Evolutionary conservation across 1,140 invertebrate species (phyloP), one percentile per base, ranked within the genome.

Genomic region (Drosophila truncata): DNA sequence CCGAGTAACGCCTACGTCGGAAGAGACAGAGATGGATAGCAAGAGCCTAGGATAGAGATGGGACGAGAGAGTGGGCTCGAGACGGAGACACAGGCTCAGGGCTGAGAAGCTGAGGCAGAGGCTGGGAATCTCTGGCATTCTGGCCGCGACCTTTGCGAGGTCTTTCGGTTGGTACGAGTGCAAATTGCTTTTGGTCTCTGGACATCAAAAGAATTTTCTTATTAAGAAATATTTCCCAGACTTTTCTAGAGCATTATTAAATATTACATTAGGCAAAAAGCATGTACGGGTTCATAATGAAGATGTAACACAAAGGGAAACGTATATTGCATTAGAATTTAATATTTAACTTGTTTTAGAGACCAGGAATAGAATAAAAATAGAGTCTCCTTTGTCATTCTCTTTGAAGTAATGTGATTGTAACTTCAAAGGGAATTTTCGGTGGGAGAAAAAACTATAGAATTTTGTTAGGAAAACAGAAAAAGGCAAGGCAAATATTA

Each of bases 181-280:
- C 58, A 85, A 85, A 79, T 75, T 79, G 64, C 71, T 69, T 63
- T 75, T 62, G 59, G 59, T 75, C 64, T 61, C 64, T 55, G 79
- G 74, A 74, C 82, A 86, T 86, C 78, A 86, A 86, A 77, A 69
- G 78, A 86, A 86, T 86, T 82, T 79, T 50, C 52, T 65, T 58
- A 70, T 85, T 82, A 86, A 49, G 33, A 69, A 84, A 81, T 63
- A 69, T 80, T 78, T 79, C 41, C 31, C 33, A 11, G 52, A 55
- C 52, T 23, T 27, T 16, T 4, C 46, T 16, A 47, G 14, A 44
- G 54, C 18, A 18, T 78, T 78, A 86, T 78, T 63, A 86, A 85
- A 85, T 84, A 81, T 78, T 62, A 55, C 70, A 76, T 76, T 62
- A 71, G n/a, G 37, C 49, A 13, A 70, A 54, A 47, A 71, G 71